Evolutionary conservation across 2,113 vertebrate genomes (phyloP), one percentile per base, ranked within the genome.

Genomic region (Falcunculus frontatus): DNA sequence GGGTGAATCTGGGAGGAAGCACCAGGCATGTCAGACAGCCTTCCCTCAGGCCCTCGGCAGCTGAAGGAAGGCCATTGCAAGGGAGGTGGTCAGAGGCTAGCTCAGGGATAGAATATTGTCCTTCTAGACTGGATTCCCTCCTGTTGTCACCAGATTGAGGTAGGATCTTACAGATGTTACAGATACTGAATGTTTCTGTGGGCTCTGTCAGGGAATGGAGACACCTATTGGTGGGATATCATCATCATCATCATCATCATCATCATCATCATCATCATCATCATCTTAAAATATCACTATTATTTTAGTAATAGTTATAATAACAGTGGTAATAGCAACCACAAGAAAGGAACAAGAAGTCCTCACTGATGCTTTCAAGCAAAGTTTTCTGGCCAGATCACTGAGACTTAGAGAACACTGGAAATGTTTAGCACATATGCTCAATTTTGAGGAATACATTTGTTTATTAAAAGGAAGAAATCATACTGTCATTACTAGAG

Each of bases 191-290:
- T 23, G 30, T 42, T 60, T 91, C 70, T 49, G 23, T 41, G 37
- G 57, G n/a, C 44, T 95, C 41, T 89, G 27, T 65, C 92, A 95
- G 90, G 47, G 60, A 94, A 95, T 53, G 33, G 92, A 96, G 96
- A 97, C 78, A 95, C 46, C 93, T 95, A 25, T 78, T 96, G 87
- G 82, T 86, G 73, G 46, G 33, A 52, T 55, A 60, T 53, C 3
- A 73, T 13, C 41, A 52, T 11, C 8, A 13, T 12, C 22, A 6
- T 25, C 8, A 21, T 8, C 8, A 25, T 19, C 7, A 9, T 50
- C 6, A 41, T 39, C 16, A 6, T 10, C 29, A 16, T 65, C 33
- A 23, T 29, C 26, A 20, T 18, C 21, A 29, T 35, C 3, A 27
- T 44, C 5, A 46, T 35, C 2, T 11, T 49, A 29, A 83, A 63